Base-by-base conservation (phyloP, 1,140 invertebrate genomes). In the Phenacoccus solenopsis region DNA sequence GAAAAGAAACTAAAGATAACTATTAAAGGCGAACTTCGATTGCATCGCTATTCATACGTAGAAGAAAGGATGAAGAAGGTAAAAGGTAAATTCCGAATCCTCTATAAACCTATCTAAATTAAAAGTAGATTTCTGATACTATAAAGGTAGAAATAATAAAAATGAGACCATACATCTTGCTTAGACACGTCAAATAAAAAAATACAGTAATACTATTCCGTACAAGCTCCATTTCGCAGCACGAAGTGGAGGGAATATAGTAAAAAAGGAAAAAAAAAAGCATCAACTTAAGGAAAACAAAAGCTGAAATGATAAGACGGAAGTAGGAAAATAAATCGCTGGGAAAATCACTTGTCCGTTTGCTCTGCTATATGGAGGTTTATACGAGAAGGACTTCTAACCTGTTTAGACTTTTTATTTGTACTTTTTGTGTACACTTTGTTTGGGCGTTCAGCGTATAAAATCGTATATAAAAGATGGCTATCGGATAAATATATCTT, bases 261-360 rank as follows among this genome's bases (percentile, higher is more conserved):
- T 9, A 25, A 64, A n/a, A n/a, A 20, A 25, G 25, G 25, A 64
- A 20, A 64, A 64, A 64, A 64, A 64, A 7, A 64, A 27, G 25
- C 12, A 27, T 10, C 9, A 64, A 27, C 59, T 64, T 4, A 64
- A 64, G 59, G 25, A 64, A 64, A 64, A 64, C 21, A 24, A 64
- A 9, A 64, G 21, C 59, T 64, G 20, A 64, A 64, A 64, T 64
- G 59, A 64, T 64, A 24, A 20, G 22, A 64, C 59, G 59, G 59
- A 64, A 64, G 38, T 49, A 64, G 25, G 59, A 64, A 64, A 64
- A 64, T 64, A 64, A 64, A 64, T 64, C 59, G 59, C 20, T 24
- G 25, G 59, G 59, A 64, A 64, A 64, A 64, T 64, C 59, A 64
- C 59, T 64, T 64, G 59, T 64, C 59, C 59, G 25, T 64, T 64